These are phyloP conservation scores for Myotis lucifugus DNA, from an alignment of 2,113 vertebrate species.

Conservation along the genomic window DNA sequence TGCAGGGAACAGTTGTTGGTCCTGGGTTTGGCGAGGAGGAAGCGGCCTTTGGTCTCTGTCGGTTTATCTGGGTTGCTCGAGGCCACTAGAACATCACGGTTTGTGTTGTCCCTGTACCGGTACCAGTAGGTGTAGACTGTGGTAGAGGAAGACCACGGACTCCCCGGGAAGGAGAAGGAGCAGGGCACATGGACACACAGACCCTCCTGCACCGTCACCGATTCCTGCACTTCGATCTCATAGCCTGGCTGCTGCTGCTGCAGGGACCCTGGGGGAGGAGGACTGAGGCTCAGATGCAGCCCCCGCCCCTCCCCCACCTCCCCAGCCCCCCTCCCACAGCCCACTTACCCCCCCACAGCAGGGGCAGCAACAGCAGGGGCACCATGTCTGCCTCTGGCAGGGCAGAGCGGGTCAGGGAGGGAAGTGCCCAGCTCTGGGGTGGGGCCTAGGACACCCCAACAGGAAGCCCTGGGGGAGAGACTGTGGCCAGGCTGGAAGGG, in stretches of 20 bases:
- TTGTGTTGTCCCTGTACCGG: accelerated
- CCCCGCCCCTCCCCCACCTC: accelerated
- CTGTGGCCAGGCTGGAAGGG: too few relatives aligned
- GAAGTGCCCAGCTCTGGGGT: too few relatives aligned
- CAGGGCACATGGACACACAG: neutral
- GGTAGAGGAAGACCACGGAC: accelerated
- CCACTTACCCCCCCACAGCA: conserved; percentile 30
- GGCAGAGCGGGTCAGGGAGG: too few relatives aligned
- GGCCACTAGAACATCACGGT: accelerated
- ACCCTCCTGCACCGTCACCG: neutral
- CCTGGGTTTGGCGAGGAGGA: too few relatives aligned
- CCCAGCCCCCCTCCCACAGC: accelerated
- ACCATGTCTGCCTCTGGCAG: too few relatives aligned
- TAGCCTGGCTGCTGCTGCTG: neutral
- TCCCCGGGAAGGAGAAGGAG: neutral
- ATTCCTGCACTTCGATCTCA: neutral
- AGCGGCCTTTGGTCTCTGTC: too few relatives aligned
- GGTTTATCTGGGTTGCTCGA: too few relatives aligned
- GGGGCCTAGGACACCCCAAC: too few relatives aligned
- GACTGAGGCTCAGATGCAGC: neutral
- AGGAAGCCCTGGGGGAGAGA: too few relatives aligned
- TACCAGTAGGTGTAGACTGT: neutral
- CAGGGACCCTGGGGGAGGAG: neutral
- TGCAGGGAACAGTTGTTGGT: too few relatives aligned
- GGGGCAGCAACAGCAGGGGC: neutral